These are phyloP conservation scores for Aradophagus sp. DNA, from an alignment of 1,140 invertebrate species.

Conservation along the genomic window DNA sequence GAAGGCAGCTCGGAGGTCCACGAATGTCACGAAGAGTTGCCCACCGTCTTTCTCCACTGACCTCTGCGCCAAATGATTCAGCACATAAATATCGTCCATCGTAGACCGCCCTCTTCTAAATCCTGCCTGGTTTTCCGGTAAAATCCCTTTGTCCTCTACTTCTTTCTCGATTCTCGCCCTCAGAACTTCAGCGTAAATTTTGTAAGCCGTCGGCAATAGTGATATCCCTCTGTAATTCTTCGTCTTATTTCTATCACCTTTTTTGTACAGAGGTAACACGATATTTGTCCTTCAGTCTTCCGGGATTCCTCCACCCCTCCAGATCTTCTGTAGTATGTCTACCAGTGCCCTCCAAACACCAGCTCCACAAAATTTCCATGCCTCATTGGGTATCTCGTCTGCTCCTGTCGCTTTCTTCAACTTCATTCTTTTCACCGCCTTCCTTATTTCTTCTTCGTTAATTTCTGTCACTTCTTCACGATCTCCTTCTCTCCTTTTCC, in stretches of 20 bases:
- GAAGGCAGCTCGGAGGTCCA: too few relatives aligned
- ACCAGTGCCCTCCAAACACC: background rate
- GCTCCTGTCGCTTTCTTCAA: background rate
- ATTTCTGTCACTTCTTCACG: background rate
- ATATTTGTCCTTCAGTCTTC: background rate
- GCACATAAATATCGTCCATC: too few relatives aligned
- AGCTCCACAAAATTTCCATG: background rate
- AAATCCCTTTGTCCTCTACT: background rate
- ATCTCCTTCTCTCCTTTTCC: slow-evolving; percentile 1
- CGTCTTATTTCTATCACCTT: background rate
- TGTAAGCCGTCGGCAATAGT: background rate
- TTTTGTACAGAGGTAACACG: background rate
- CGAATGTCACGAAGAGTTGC: too few relatives aligned
- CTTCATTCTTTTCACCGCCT: slow-evolving; percentile 1
- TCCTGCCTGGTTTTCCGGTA: background rate
- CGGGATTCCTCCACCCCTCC: background rate
- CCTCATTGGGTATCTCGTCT: background rate
- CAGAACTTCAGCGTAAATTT: background rate
- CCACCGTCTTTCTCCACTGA: too few relatives aligned
- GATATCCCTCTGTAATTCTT: background rate
- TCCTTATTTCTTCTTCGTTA: background rate
- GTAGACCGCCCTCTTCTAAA: background rate
- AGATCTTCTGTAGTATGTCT: background rate
- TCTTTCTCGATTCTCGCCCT: slow-evolving; percentile 1
- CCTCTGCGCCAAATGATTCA: too few relatives aligned